A percentile compares a stretch with the other conserved stretches of the same genome.
Conservation (phyloP, 1,140 invertebrate genomes). For the Drosophila baimaii region DNA sequence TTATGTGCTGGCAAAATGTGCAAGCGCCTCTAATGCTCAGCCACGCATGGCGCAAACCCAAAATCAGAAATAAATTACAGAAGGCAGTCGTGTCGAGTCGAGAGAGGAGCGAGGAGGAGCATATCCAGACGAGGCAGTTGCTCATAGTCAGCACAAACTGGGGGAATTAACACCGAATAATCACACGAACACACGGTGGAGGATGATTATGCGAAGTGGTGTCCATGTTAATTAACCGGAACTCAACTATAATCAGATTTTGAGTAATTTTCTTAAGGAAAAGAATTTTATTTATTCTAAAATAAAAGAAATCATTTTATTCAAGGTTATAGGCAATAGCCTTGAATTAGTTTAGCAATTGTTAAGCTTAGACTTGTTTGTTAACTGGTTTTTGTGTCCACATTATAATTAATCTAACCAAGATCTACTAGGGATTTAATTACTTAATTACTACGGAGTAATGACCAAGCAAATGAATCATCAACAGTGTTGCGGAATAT, state of each 20-base stretch:
- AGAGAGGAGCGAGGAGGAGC: neutral
- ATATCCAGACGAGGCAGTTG: conserved; percentile 50
- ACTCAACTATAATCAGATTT: neutral
- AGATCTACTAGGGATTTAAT: neutral
- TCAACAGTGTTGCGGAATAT: conserved; percentile 6
- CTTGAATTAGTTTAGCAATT: neutral
- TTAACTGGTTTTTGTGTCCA: neutral
- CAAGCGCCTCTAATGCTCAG: conserved; percentile 77
- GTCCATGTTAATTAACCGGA: conserved; percentile 11
- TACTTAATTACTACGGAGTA: neutral
- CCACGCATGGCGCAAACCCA: conserved; percentile 75
- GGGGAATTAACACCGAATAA: conserved; percentile 39
- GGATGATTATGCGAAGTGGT: conserved; percentile 33
- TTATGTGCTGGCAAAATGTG: conserved; percentile 82
- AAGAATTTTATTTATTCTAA: neutral
- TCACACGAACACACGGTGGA: neutral
- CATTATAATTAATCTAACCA: neutral
- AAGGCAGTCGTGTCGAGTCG: conserved; percentile 20
- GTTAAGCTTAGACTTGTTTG: neutral
- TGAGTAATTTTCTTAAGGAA: neutral
- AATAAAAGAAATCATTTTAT: neutral
- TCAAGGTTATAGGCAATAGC: neutral
- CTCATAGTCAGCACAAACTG: conserved; percentile 63
- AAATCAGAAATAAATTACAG: conserved; percentile 80
- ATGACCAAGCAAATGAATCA: conserved; percentile 1